These are phyloP conservation scores for Dicycla oo DNA, from an alignment of 2,888 invertebrate genomes.

Conservation along the genomic window DNA sequence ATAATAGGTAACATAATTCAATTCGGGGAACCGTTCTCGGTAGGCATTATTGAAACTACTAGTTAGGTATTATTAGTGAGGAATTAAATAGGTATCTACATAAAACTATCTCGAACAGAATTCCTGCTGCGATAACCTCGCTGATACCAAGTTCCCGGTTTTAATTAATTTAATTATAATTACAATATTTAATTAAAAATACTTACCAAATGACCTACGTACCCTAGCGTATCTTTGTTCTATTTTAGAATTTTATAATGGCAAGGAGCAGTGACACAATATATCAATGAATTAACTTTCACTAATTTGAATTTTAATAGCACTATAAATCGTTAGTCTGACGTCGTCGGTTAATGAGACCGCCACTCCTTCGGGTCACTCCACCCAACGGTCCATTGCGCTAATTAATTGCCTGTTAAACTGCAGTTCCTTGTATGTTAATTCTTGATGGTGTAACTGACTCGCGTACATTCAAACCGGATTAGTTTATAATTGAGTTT, in stretches of 20 bases:
- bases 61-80: constrained; percentile 18
- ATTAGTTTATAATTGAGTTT: constrained; percentile 56
- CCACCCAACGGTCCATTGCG: constrained; percentile 72
- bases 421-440: constrained; percentile 76
- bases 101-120: constrained; percentile 50
- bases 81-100: constrained; percentile 37
- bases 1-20: neutral
- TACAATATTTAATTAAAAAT: constrained; percentile 41
- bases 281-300: constrained; percentile 75
- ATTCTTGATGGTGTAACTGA: constrained; percentile 68
- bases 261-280: constrained; percentile 61
- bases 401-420: constrained; percentile 78
- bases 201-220: constrained; percentile 26
- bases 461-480: constrained; percentile 54
- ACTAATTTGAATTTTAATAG: constrained; percentile 82
- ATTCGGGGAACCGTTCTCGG: neutral
- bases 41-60: constrained; percentile 12
- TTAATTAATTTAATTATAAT: constrained; percentile 54
- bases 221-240: constrained; percentile 48
- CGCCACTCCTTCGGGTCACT: constrained; percentile 74
- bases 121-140: constrained; percentile 65
- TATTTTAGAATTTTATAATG: constrained; percentile 56
- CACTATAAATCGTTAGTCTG: constrained; percentile 72
- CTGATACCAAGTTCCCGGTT: constrained; percentile 64
- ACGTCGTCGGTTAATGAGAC: constrained; percentile 72